Evolutionary conservation across 2,797 vertebrate genomes (phyloP), one percentile per base, ranked within the genome.

Genomic region (Cuniculus paca): DNA sequence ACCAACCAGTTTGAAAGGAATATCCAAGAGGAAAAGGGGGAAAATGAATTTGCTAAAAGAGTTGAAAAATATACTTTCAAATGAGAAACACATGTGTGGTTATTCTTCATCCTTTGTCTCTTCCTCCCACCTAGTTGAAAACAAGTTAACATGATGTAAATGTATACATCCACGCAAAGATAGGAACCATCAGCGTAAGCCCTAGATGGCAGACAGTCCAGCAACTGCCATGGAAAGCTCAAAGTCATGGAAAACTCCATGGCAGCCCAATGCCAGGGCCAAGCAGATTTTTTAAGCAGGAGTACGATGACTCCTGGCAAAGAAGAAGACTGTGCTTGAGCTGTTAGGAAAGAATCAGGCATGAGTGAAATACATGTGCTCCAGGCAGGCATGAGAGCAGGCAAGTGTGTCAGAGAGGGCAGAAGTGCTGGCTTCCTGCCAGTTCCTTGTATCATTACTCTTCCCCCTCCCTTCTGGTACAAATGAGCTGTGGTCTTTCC

Each of bases 41-140:
- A 17, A 50, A 93, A 65, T 2, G 36, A 26, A 63, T 80, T 85
- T 70, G 72, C 85, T 95, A 93, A 74, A 96, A 89, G 95, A 88
- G 91, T 6, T 97, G 98, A 97, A 94, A 19, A 88, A 58, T 94
- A 90, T 74, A 77, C 93, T 94, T 96, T 83, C 42, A 97, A 97
- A 97, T 86, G 93, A 7, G 19, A 92, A 92, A 97, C 96, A 96
- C 3, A 65, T 96, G 96, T 84, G 79, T 26, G 61, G 80, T 96
- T 65, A 88, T 88, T 95, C 85, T 81, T 91, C 68, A 2, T 92
- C 65, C 90, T 91, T 88, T 39, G 68, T 77, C 94, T 94, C 70
- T 65, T 63, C 52, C 14, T 26, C 60, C 42, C 19, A 45, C 60
- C 14, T 58, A 74, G 90, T 6, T 61, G 90, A 92, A 96, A 96